These are phyloP conservation scores for Rhorus exstirpatorius DNA, from an alignment of 2,888 invertebrate species.

Conservation along the genomic window DNA sequence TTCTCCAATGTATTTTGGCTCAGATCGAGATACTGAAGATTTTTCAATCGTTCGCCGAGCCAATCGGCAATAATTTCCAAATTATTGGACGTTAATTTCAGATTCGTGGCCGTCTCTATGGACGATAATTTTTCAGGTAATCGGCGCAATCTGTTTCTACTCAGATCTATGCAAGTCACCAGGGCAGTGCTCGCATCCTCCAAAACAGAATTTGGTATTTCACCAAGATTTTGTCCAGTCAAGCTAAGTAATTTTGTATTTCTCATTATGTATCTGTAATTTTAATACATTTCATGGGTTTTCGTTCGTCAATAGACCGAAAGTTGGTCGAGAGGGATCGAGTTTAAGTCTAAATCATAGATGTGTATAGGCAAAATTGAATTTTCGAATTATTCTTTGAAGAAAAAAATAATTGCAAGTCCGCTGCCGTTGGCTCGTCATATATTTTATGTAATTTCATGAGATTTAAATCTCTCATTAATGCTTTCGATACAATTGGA, in stretches of 20 bases:
- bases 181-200: slow-evolving; percentile 90
- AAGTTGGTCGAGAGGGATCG: background rate
- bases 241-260: slow-evolving; percentile 88
- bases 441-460: background rate
- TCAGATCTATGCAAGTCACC: slow-evolving; percentile 92
- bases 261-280: slow-evolving; percentile 87
- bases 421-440: background rate
- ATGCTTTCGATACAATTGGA: background rate
- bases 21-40: slow-evolving; percentile 91
- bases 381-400: background rate
- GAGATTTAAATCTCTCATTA: background rate
- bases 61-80: slow-evolving; percentile 89
- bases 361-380: background rate
- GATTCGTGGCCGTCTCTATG: slow-evolving; percentile 88
- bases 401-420: too few species aligned
- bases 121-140: slow-evolving; percentile 89
- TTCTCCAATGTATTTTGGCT: slow-evolving; percentile 91
- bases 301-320: background rate
- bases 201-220: slow-evolving; percentile 91
- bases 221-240: slow-evolving; percentile 88
- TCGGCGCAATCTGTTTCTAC: slow-evolving; percentile 91
- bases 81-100: slow-evolving; percentile 91
- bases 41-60: slow-evolving; percentile 88
- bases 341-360: background rate
- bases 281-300: background rate